These are phyloP conservation scores for Clarias gariepinus DNA, from an alignment of 2,113 vertebrate species.

Conservation along the genomic window DNA sequence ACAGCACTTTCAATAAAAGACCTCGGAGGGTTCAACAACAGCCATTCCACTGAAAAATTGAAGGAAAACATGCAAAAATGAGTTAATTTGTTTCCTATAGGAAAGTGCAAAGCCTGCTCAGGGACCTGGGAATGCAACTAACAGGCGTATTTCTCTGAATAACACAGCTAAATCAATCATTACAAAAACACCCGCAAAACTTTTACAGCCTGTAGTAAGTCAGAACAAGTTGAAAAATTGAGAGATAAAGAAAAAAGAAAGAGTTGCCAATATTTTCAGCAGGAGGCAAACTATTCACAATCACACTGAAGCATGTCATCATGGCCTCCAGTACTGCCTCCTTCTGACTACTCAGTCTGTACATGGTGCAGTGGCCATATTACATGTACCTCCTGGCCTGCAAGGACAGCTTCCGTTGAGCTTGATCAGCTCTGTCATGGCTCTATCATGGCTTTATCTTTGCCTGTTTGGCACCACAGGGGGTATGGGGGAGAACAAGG, in stretches of 20 bases:
- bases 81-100: neutral
- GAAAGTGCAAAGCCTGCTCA: conserved; percentile 19
- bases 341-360: neutral
- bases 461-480: conserved; percentile 22
- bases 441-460: neutral
- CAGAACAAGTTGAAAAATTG: neutral
- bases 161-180: conserved; percentile 21
- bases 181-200: neutral
- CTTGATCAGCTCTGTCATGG: conserved; percentile 1
- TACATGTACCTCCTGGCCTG: conserved; percentile 3
- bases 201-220: neutral
- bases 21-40: conserved; percentile 1
- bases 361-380: conserved; percentile 3
- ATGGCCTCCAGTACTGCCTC: neutral
- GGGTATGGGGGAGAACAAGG: conserved; percentile 20
- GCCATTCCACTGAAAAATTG: conserved; percentile 21
- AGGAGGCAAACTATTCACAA: conserved; percentile 13
- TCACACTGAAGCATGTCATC: conserved; percentile 10
- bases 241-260: neutral
- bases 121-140: conserved; percentile 3
- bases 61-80: neutral
- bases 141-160: neutral
- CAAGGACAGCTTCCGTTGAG: conserved; percentile 22
- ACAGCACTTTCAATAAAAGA: conserved; percentile 13
- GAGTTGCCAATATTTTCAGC: conserved; percentile 5